Evolutionary conservation across 2,113 vertebrate species (phyloP), one percentile per base, ranked within the genome.

Genomic region (Toxostoma redivivum): DNA sequence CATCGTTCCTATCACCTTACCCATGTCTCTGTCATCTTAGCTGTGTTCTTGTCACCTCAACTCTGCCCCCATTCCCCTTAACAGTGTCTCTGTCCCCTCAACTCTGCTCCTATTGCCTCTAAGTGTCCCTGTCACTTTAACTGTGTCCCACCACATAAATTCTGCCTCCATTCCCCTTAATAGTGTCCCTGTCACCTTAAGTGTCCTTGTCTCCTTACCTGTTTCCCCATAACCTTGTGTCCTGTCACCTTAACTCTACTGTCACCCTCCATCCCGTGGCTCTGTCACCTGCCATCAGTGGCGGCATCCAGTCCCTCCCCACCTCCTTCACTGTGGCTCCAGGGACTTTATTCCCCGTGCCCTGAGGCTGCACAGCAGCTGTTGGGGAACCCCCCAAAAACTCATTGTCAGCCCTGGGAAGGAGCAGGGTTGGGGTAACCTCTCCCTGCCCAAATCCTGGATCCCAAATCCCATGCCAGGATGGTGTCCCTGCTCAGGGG

Each of bases 301-400:
- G 21, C 35, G 69, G 9, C 82, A 64, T 2, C 86, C 42, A 7
- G 1, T 1, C 0, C n/a, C 30, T 37, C 40, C 27, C 54, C 33
- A 4, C 42, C 42, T 17, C 13, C 45, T 58, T 33, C 40, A 58
- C n/a, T 1, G 0, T 18, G 28, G 4, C 38, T 40, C 58, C 27
- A 20, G 27, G 66, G 27, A 2, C 11, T 62, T 85, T 4, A 6
- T 11, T 50, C 38, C 60, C 64, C 24, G 28, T 12, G 11, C 20
- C 50, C 65, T 1, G 3, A 42, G 66, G 40, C 30, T 25, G 33
- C 28, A 12, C 4, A 1, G 11, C 5, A n/a, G 72, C 15, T 40
- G 23, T 12, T 1, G 38, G 28, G 76, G 48, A 58, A 15, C 3
- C 28, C 50, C 79, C 40, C 31, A 1, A 4, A 4, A 23, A 24